These are phyloP conservation scores for Orthonychiurus folsomi DNA, from an alignment of 2,888 invertebrate genomes.

Conservation along the genomic window DNA sequence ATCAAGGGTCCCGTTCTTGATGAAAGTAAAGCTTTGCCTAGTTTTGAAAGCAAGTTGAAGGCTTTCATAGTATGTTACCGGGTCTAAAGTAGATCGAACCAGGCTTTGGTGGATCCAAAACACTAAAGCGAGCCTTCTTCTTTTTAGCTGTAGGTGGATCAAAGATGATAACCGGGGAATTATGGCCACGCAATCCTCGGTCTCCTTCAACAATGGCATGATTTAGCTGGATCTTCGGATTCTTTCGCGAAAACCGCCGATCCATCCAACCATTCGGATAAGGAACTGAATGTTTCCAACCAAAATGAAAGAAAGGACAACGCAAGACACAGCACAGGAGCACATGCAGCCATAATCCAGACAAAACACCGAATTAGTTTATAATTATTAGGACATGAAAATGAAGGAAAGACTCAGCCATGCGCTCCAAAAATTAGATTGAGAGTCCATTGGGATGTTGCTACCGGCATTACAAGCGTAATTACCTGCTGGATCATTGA, in stretches of 20 bases:
- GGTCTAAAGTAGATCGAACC: neutral
- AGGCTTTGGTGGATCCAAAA: constrained; percentile 35
- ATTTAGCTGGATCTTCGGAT: constrained; percentile 18
- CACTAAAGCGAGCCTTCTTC: constrained; percentile 36
- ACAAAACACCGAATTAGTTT: too few species aligned
- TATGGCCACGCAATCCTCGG: constrained; percentile 22
- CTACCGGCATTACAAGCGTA: constrained; percentile 5
- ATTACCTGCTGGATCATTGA: constrained; percentile 38
- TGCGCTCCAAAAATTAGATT: too few species aligned
- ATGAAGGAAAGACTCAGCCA: too few species aligned
- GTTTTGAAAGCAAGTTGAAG: too few species aligned
- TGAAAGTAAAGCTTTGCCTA: too few species aligned
- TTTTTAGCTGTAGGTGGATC: constrained; percentile 30
- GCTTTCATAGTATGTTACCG: constrained; percentile 2
- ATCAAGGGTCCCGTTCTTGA: too few species aligned
- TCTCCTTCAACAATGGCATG: constrained; percentile 18
- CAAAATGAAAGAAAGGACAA: too few species aligned
- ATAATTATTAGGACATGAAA: too few species aligned
- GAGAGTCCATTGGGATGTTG: too few species aligned
- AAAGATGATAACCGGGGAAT: constrained; percentile 31
- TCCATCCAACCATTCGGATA: constrained; percentile 39
- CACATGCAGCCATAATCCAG: too few species aligned
- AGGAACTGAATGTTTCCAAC: constrained; percentile 29
- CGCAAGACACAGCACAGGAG: too few species aligned
- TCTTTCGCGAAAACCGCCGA: constrained; percentile 17